phyloP scores from a whole-genome alignment of 1,140 invertebrate species.

The Musca vetustissima region DNA sequence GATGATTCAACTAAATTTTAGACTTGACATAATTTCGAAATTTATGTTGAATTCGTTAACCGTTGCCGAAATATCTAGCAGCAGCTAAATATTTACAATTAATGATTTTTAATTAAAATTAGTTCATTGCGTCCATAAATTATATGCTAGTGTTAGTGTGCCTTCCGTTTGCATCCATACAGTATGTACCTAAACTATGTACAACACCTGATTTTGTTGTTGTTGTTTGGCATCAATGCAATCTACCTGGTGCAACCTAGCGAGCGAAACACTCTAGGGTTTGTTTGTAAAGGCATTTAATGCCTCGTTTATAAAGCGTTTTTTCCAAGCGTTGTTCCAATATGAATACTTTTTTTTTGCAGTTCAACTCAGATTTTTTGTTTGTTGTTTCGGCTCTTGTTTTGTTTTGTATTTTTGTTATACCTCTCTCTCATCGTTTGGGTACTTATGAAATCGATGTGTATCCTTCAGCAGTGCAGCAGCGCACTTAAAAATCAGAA shows the following conservation, averaged over 20 bases:
- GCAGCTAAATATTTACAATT: no score
- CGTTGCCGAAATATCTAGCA: no score
- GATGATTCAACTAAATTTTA: no score
- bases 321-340: neutral
- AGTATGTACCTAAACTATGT: neutral
- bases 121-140: conserved; percentile 6
- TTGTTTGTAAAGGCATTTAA: conserved; percentile 20
- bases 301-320: conserved; percentile 19
- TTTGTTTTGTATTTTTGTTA: neutral
- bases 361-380: conserved; percentile 8
- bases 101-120: conserved; percentile 17
- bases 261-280: conserved; percentile 7
- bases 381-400: neutral
- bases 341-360: neutral
- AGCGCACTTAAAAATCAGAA: conserved; percentile 7
- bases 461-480: conserved; percentile 19
- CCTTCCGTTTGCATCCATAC: neutral
- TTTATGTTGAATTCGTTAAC: no score
- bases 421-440: conserved; percentile 1
- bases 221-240: neutral
- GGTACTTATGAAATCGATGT: conserved; percentile 21
- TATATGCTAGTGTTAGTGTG: no score
- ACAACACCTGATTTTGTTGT: no score
- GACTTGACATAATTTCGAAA: no score
- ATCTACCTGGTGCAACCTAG: neutral